Evolutionary conservation across 2,113 vertebrate genomes (phyloP).

Genomic region (Aegithalos caudatus): DNA sequence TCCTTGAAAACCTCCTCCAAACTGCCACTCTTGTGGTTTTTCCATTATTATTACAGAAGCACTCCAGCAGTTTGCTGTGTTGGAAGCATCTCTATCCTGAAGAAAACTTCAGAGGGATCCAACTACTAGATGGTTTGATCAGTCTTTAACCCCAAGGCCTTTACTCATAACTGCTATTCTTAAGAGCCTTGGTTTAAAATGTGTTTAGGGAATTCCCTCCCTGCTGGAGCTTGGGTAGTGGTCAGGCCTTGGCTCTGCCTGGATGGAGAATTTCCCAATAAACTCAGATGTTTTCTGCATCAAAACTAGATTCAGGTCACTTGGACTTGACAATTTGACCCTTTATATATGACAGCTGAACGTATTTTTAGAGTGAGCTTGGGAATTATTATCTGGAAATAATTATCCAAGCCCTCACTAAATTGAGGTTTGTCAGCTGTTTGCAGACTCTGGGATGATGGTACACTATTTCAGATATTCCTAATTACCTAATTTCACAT

Average conservation of each 20-base stretch:
- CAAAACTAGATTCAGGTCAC: neutral
- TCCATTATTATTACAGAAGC: neutral
- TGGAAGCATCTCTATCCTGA: neutral
- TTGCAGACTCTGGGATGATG: neutral
- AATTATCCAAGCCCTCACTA: neutral
- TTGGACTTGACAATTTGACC: neutral
- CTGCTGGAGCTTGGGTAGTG: neutral
- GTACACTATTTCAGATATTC: neutral
- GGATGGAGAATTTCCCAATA: neutral
- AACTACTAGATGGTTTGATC: neutral
- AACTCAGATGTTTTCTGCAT: neutral
- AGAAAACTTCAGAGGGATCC: neutral
- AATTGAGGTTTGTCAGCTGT: neutral
- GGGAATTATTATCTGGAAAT: neutral
- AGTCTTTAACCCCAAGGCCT: neutral
- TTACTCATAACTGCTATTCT: neutral
- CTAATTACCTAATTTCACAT: neutral
- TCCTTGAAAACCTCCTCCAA: neutral
- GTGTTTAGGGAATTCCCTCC: neutral
- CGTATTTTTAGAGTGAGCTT: neutral
- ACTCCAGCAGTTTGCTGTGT: neutral
- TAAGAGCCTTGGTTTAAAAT: neutral
- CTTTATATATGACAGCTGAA: neutral
- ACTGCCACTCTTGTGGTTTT: neutral
- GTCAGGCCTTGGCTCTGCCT: neutral